phyloP scores from a whole-genome alignment of 2,797 vertebrate species.

The Lycodopsis pacificus region DNA sequence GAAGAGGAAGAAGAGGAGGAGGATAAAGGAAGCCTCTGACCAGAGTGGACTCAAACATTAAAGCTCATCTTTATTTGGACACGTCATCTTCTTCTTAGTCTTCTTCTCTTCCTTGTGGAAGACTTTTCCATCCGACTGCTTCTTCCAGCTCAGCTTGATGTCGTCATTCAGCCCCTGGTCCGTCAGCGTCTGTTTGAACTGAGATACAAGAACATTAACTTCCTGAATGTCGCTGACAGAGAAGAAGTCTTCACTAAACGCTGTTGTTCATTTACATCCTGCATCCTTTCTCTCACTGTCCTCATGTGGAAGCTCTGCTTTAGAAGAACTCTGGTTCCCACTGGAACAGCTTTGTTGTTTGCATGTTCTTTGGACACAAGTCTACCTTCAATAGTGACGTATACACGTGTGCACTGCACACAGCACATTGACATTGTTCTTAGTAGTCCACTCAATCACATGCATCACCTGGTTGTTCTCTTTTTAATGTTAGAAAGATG shows the following conservation, averaged over 20 bases:
- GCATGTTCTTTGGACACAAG: too few species aligned
- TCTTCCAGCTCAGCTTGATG: slow-evolving; percentile 41
- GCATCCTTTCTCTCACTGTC: background rate
- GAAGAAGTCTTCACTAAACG: background rate
- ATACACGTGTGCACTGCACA: too few species aligned
- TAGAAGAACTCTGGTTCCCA: background rate
- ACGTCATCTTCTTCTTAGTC: background rate
- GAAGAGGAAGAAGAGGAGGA: too few species aligned
- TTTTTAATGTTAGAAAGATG: too few species aligned
- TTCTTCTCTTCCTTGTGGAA: slow-evolving; percentile 30
- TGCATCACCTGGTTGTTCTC: too few species aligned
- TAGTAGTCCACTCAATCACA: too few species aligned
- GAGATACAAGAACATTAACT: background rate
- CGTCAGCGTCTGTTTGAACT: slow-evolving; percentile 40
- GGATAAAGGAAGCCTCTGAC: background rate
- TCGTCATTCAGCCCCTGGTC: slow-evolving; percentile 2
- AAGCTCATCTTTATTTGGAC: background rate
- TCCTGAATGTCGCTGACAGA: background rate
- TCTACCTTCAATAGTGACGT: too few species aligned
- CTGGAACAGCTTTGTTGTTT: background rate
- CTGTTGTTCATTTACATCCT: background rate
- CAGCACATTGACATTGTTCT: too few species aligned
- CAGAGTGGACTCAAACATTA: background rate
- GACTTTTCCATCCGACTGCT: slow-evolving; percentile 17
- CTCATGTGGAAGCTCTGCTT: slow-evolving; percentile 1